Evolutionary conservation across 2,888 invertebrate species (phyloP).

Genomic region (Iphiclides podalirius): DNA sequence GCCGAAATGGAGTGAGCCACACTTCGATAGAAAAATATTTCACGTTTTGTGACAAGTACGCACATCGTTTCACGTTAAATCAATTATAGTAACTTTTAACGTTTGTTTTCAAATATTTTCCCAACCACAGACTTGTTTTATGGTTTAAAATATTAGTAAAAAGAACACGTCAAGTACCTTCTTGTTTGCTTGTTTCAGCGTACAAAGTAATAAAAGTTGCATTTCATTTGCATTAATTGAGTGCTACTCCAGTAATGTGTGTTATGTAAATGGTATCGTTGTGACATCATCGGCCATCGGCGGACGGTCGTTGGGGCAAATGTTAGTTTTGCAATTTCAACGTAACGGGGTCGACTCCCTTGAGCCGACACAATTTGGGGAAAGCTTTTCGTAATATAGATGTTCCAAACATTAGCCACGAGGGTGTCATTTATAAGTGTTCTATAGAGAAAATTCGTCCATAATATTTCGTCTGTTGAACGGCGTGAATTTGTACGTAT

Average conservation of each 20-base stretch:
- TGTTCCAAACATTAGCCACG: conserved; percentile 28
- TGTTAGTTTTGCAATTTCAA: conserved; percentile 49
- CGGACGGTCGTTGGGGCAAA: conserved; percentile 43
- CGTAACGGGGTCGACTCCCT: conserved; percentile 55
- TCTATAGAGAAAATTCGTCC: neutral
- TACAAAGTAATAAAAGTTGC: conserved; percentile 10
- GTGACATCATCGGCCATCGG: conserved; percentile 47
- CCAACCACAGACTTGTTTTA: neutral
- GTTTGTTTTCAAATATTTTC: neutral
- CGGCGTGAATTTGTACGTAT: too few species aligned
- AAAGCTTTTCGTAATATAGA: conserved; percentile 59
- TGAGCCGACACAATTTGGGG: conserved; percentile 42
- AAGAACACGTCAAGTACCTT: neutral
- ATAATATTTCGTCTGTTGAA: too few species aligned
- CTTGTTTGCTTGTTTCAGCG: neutral
- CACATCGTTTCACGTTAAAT: neutral
- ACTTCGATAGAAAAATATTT: neutral
- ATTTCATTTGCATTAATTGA: conserved; percentile 18
- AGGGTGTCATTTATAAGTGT: conserved; percentile 10
- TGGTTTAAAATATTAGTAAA: neutral
- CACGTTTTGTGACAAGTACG: neutral
- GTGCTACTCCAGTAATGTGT: conserved; percentile 26
- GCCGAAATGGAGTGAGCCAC: conserved; percentile 19
- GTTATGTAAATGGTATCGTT: conserved; percentile 34
- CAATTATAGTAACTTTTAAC: neutral